Percentiles rank a stretch among this genome's conserved stretches.
Conservation (phyloP, 2,888 invertebrate genomes). For the Drosophila leonis region DNA sequence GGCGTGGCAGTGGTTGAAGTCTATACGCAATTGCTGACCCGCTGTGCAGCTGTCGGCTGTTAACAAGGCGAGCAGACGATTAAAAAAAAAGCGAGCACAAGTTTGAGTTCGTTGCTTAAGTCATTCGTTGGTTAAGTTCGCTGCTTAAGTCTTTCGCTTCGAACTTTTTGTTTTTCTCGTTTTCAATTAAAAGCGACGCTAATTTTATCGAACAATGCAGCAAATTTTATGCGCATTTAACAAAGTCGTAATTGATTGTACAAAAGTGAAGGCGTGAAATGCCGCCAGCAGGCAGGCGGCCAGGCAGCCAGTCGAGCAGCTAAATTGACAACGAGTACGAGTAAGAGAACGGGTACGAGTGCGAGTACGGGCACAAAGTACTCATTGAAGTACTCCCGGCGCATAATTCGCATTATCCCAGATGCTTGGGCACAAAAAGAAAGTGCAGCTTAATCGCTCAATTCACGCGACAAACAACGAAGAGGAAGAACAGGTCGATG, state of each 20-base stretch:
- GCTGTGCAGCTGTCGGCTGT: conserved; percentile 48
- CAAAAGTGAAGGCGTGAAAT: conserved; percentile 61
- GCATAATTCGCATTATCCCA: conserved; percentile 25
- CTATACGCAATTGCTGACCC: conserved; percentile 42
- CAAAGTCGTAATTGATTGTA: conserved; percentile 78
- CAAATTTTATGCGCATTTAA: conserved; percentile 68
- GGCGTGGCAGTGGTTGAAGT: conserved; percentile 33
- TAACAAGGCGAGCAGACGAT: conserved; percentile 25
- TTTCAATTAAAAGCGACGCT: conserved; percentile 64
- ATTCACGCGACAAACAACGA: conserved; percentile 42
- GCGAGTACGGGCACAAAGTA: not conserved
- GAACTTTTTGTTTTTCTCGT: not conserved
- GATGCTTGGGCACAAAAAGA: conserved; percentile 43
- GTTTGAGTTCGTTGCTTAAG: conserved; percentile 54
- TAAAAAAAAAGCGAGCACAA: not conserved
- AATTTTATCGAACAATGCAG: conserved; percentile 50
- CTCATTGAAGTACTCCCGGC: conserved; percentile 3
- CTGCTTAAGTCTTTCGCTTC: conserved; percentile 39
- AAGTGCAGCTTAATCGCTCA: conserved; percentile 69
- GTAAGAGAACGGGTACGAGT: not conserved
- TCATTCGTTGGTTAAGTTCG: conserved; percentile 53
- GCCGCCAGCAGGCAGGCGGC: conserved; percentile 10
- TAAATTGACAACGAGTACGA: not conserved
- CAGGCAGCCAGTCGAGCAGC: not conserved
- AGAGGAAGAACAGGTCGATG: not conserved